These are phyloP conservation scores for Polyploca ridens DNA, from an alignment of 2,888 invertebrate genomes.

Conservation along the genomic window DNA sequence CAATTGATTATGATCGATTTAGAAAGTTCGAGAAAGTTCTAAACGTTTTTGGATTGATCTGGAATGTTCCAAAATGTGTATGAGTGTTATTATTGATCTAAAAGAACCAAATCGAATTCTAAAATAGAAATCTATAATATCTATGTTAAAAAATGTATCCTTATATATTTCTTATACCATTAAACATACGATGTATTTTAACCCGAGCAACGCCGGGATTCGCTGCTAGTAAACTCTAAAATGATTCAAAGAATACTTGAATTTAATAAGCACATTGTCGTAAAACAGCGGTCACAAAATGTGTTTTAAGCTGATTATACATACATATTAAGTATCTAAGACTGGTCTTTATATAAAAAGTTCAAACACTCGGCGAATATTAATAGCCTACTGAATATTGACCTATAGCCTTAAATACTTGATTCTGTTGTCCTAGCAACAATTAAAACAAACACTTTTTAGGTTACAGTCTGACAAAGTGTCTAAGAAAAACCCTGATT, in stretches of 20 bases:
- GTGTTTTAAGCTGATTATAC: constrained; percentile 21
- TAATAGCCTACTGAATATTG: not conserved
- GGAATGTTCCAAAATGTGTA: too few species aligned
- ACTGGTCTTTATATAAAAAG: constrained; percentile 22
- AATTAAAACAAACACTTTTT: constrained; percentile 23
- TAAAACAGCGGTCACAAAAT: constrained; percentile 10
- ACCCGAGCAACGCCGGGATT: too few species aligned
- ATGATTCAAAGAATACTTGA: not conserved
- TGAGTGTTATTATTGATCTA: too few species aligned
- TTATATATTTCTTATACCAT: too few species aligned
- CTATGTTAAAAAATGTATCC: too few species aligned
- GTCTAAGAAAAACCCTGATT: not conserved
- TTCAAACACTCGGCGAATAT: not conserved
- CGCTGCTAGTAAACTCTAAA: too few species aligned
- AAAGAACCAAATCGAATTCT: too few species aligned
- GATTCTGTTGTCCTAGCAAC: constrained; percentile 21
- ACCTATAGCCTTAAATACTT: constrained; percentile 25
- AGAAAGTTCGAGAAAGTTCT: too few species aligned
- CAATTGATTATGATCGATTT: too few species aligned
- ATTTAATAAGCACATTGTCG: not conserved
- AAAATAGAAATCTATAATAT: too few species aligned
- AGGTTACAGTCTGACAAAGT: constrained; percentile 38
- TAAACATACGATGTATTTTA: too few species aligned
- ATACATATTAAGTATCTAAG: constrained; percentile 22
- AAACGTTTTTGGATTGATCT: too few species aligned